Conservation (phyloP, 2,888 invertebrate genomes). For the Cataglyphis altisquamis region DNA sequence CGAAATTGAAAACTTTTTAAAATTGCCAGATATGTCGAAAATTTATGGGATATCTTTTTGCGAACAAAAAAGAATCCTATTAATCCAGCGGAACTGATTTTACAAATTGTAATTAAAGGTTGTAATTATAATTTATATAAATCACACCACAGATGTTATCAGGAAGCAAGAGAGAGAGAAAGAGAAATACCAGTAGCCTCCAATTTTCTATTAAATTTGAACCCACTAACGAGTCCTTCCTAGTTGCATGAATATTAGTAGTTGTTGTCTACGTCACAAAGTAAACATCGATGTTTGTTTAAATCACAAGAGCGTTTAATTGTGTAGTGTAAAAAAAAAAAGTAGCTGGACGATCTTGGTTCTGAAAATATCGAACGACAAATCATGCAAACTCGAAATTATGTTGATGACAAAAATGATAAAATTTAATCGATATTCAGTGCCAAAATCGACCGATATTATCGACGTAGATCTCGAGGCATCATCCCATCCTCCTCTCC, state of each 20-base stretch:
- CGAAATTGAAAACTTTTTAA: constrained; percentile 18
- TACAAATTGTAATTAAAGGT: not conserved
- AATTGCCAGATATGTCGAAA: constrained; percentile 17
- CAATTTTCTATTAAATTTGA: constrained; percentile 74
- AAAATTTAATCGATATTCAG: not conserved
- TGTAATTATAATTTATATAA: constrained; percentile 28
- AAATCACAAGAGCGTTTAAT: constrained; percentile 58
- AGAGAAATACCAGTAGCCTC: constrained; percentile 60
- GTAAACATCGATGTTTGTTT: constrained; percentile 54
- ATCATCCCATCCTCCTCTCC: constrained; percentile 64
- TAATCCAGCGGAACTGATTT: constrained; percentile 12
- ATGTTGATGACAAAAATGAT: not conserved
- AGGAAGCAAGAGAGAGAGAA: constrained; percentile 48
- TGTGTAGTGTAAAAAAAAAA: constrained; percentile 35
- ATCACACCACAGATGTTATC: constrained; percentile 31
- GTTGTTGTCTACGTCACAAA: constrained; percentile 50
- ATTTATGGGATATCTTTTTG: constrained; percentile 22
- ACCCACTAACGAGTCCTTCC: constrained; percentile 67
- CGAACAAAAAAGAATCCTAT: constrained; percentile 29
- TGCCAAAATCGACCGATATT: constrained; percentile 54
- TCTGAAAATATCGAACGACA: not conserved
- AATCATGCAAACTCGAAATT: not conserved
- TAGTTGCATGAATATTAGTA: constrained; percentile 72
- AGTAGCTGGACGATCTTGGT: constrained; percentile 54
- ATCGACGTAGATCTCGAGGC: constrained; percentile 55